Evolutionary conservation across 2,888 invertebrate species (phyloP).

Genomic region (Chrysodeixis includens): DNA sequence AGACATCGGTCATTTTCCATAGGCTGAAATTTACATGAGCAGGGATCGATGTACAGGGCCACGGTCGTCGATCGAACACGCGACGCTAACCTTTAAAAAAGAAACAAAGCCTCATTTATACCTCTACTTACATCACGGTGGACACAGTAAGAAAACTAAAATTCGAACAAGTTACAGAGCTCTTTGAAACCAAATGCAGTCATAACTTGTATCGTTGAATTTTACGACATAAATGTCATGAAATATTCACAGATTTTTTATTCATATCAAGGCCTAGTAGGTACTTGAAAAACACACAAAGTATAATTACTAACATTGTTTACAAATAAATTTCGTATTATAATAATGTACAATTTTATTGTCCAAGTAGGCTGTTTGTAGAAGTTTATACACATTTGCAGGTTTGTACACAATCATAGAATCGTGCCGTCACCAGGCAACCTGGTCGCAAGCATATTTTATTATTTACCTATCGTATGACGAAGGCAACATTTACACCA

Average conservation of each 20-base stretch:
- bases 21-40: background rate
- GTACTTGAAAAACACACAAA: background rate
- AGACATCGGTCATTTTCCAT: too few species aligned
- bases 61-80: slow-evolving; percentile 3
- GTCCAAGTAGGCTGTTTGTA: background rate
- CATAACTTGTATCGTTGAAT: background rate
- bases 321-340: too few species aligned
- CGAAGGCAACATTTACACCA: background rate
- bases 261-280: background rate
- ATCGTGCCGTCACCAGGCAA: background rate
- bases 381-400: background rate
- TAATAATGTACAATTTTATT: too few species aligned
- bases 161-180: background rate
- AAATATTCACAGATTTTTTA: background rate
- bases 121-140: slow-evolving; percentile 2
- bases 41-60: background rate
- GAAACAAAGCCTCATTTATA: background rate
- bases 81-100: background rate
- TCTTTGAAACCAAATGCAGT: background rate
- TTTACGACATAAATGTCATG: slow-evolving; percentile 1
- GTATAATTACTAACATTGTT: too few species aligned
- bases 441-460: background rate
- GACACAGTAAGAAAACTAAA: background rate
- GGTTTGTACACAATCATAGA: background rate
- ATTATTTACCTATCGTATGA: background rate